Conservation (phyloP, 2,113 vertebrate genomes). For the Heterocephalus glaber region DNA sequence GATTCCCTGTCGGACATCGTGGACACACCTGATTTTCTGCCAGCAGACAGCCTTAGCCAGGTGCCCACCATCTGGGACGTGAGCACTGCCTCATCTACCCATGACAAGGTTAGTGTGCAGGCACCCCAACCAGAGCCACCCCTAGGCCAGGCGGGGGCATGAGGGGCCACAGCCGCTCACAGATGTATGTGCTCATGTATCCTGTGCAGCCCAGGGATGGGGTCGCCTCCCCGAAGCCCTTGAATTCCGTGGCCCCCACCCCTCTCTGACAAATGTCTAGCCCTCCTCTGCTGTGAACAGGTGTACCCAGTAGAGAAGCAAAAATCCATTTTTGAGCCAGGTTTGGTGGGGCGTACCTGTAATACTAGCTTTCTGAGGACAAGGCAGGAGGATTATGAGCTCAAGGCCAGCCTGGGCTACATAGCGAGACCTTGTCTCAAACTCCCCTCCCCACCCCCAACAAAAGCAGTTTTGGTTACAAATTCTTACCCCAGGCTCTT, state of each 20-base stretch:
- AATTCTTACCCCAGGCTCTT: not conserved
- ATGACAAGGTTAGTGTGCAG: constrained; percentile 86
- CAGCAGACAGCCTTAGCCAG: constrained; percentile 87
- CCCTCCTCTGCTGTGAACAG: not conserved
- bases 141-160: not conserved
- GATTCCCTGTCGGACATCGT: constrained; percentile 95
- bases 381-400: not conserved
- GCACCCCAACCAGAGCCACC: not conserved
- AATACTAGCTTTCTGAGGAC: not conserved
- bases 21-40: constrained; percentile 89
- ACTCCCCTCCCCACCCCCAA: not conserved
- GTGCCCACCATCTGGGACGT: constrained; percentile 96
- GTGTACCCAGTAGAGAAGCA: not conserved
- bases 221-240: not conserved
- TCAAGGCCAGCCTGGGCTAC: not conserved
- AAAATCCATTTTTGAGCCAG: not conserved
- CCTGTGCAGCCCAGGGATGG: too few species aligned
- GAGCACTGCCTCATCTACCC: constrained; percentile 88
- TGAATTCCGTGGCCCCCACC: too few species aligned
- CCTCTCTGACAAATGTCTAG: too few species aligned
- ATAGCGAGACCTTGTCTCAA: not conserved
- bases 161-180: too few species aligned
- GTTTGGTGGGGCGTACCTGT: not conserved
- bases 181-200: not conserved
- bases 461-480: not conserved